Conservation (phyloP, 2,888 invertebrate species). For the Tinea trinotella region DNA sequence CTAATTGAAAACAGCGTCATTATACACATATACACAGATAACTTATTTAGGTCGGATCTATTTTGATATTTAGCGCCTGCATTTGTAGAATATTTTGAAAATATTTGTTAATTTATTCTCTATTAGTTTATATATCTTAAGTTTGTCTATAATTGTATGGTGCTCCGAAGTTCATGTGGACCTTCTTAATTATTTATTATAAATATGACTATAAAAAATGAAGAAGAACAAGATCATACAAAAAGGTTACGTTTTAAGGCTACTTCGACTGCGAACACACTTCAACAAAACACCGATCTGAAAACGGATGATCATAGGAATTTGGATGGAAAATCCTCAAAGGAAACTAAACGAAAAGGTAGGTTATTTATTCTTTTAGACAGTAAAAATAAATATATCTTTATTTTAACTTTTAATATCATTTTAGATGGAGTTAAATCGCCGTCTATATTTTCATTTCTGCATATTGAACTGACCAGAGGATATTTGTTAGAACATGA, state of each 20-base stretch:
- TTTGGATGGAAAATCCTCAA: conserved; percentile 37
- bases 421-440: conserved; percentile 51
- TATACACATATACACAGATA: no score
- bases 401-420: not conserved
- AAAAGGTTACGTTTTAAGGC: conserved; percentile 63
- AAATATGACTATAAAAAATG: conserved; percentile 47
- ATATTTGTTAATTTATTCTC: no score
- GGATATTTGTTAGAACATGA: conserved; percentile 96
- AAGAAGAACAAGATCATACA: conserved; percentile 52
- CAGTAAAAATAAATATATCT: not conserved
- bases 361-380: conserved; percentile 18
- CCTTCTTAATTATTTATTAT: not conserved
- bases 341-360: conserved; percentile 53
- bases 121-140: no score
- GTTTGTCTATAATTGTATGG: no score
- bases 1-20: no score
- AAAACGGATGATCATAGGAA: not conserved
- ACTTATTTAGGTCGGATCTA: no score
- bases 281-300: conserved; percentile 12
- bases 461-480: conserved; percentile 89
- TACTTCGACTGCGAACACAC: conserved; percentile 17
- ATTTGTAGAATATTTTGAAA: no score
- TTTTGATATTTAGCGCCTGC: no score
- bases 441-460: conserved; percentile 76
- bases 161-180: not conserved